Base-by-base conservation (phyloP, 2,888 invertebrate genomes). In the Piscicola geometra region DNA sequence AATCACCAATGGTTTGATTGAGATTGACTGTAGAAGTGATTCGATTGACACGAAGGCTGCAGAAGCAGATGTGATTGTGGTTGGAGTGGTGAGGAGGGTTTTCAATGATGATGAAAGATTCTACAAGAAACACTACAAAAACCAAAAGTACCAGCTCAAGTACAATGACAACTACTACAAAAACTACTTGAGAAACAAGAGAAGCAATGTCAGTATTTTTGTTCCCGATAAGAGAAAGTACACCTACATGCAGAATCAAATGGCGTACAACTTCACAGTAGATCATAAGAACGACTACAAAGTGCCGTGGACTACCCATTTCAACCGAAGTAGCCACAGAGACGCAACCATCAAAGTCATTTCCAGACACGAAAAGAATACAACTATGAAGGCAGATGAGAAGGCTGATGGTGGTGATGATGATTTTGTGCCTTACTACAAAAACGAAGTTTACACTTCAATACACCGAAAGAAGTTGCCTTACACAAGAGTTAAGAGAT, bases 11-110 rank as follows among this genome's bases (percentile, higher is more conserved):
- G 21, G n/a, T n/a, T 25, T 56, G 60, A 15, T 56, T 9, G 25
- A 56, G 3, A 56, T 56, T 5, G 52, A 71, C 30, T 71, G 71
- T 52, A 71, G 33, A 30, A 47, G 28, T 9, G 52, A 47, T 21
- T 47, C 71, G 21, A 32, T 71, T n/a, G 71, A 71, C 9, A 18
- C 15, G 12, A 3, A 50, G n/a, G 50, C 52, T 0, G 28, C 15
- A 1, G 32, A 32, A n/a, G 71, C 71, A 28, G 71, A 71, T 33
- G 50, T 71, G 30, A 71, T 71, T 30, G 21, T 71, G 15, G 50
- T 50, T 30, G 71, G 71, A 25, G 41, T 50, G 21, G 50, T 71
- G 9, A 47, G 50, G 52, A 47, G 52, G 25, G 30, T 50, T 50
- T 71, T 28, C 1, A 71, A 52, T 25, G 50, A 25, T 9, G 30